Conservation (phyloP, 2,113 vertebrate genomes). For the Aptenodytes forsteri region DNA sequence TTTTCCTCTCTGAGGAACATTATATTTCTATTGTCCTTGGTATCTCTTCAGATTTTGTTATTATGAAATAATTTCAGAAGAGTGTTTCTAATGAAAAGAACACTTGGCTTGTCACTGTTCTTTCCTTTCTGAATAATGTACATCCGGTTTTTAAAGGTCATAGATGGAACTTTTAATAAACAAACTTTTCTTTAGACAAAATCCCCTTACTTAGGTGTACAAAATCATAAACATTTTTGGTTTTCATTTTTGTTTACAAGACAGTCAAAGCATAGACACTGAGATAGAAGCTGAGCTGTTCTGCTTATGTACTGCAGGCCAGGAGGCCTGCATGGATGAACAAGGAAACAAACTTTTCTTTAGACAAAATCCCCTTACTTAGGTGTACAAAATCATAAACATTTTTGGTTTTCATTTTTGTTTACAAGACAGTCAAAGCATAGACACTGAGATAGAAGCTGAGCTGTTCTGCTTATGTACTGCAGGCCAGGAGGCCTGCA, state of each 20-base stretch:
- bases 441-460: not conserved
- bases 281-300: not conserved
- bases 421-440: not conserved
- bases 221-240: not conserved
- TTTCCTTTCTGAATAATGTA: not conserved
- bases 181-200: not conserved
- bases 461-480: not conserved
- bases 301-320: not conserved
- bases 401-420: not conserved
- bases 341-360: not conserved
- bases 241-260: not conserved
- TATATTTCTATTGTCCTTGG: constrained; percentile 19
- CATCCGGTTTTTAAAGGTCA: not conserved
- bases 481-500: no score
- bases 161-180: not conserved
- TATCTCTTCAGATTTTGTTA: constrained; percentile 19
- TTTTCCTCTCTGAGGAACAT: not conserved
- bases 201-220: not conserved
- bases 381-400: not conserved
- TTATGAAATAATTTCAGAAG: constrained; percentile 11
- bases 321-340: no score
- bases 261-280: not conserved
- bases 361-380: not conserved
- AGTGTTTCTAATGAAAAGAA: constrained; percentile 10
- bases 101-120: not conserved